Base-by-base conservation (phyloP, 2,888 invertebrate genomes). In the Polyploca ridens region DNA sequence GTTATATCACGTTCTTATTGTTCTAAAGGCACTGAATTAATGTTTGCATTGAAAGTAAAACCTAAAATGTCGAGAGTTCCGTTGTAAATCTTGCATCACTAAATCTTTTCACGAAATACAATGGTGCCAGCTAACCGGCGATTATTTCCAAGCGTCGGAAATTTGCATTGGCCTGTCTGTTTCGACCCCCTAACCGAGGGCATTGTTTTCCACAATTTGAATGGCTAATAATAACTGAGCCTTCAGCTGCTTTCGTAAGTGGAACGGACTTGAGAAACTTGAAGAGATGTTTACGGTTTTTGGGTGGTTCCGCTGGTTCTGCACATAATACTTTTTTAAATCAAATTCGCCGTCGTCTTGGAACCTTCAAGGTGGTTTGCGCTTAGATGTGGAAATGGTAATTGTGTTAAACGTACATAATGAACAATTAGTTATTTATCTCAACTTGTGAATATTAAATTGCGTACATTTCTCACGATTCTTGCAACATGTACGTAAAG, bases 121-220 rank as follows among this genome's bases (percentile, higher is more conserved):
- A 90, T 90, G 73, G 86, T 72, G 70, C 73, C 75, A 65, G 75
- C 73, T 72, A 77, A 81, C 81, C 74, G 78, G 83, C 81, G 82
- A 88, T 90, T 88, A 88, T 84, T 87, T 81, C 79, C 82, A 84
- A 84, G 81, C 78, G 86, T 84, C 81, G 81, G 84, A 83, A 83
- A 89, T 90, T 90, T 88, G 87, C 89, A 89, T 88, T 85, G 85
- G 82, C 77, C 74, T 82, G 86, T 78, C 80, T 81, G 83, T 82
- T 75, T 75, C 87, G 89, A 88, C 88, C 89, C 86, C 85, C 84
- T 89, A 86, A 88, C 88, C 79, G 79, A 77, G 78, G 75, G 86
- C 85, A 91, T 93, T 92, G 92, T 92, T 87, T 89, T 80, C 83
- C 76, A 77, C 81, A 70, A 77, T 84, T 89, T 90, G 86, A 91